These are phyloP conservation scores for Lomographa bimaculata DNA, from an alignment of 2,888 invertebrate species.

Conservation along the genomic window DNA sequence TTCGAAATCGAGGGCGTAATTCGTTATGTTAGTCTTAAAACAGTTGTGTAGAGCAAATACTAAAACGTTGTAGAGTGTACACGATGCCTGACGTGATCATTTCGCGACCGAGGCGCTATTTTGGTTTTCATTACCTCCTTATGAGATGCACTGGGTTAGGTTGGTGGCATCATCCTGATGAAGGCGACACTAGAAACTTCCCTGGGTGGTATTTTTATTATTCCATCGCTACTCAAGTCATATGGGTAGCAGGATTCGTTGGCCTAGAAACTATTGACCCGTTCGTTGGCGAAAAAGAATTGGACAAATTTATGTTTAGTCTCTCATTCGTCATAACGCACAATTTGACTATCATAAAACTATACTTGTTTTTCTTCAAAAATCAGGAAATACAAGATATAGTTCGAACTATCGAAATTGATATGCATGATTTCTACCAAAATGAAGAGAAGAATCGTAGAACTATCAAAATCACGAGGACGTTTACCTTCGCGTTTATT, in stretches of 20 bases:
- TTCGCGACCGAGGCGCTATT: conserved; percentile 58
- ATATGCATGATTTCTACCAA: conserved; percentile 63
- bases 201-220: conserved; percentile 68
- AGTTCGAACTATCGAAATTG: conserved; percentile 63
- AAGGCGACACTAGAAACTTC: conserved; percentile 62
- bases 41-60: no score
- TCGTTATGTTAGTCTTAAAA: conserved; percentile 7
- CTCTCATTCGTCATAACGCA: conserved; percentile 77
- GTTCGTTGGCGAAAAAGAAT: conserved; percentile 71
- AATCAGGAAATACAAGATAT: conserved; percentile 67
- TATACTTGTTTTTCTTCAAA: conserved; percentile 71
- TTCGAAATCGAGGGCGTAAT: conserved; percentile 5
- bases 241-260: conserved; percentile 74
- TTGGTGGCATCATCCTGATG: conserved; percentile 78
- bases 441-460: conserved; percentile 53
- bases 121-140: conserved; percentile 61
- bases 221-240: conserved; percentile 60
- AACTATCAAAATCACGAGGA: conserved; percentile 58
- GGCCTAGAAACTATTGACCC: conserved; percentile 76
- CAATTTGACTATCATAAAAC: conserved; percentile 69
- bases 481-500: conserved; percentile 62
- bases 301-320: conserved; percentile 76
- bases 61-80: background rate
- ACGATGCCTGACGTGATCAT: conserved; percentile 31
- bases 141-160: conserved; percentile 68